Base-by-base conservation (phyloP, 2,797 vertebrate genomes). In the Fringilla coelebs region DNA sequence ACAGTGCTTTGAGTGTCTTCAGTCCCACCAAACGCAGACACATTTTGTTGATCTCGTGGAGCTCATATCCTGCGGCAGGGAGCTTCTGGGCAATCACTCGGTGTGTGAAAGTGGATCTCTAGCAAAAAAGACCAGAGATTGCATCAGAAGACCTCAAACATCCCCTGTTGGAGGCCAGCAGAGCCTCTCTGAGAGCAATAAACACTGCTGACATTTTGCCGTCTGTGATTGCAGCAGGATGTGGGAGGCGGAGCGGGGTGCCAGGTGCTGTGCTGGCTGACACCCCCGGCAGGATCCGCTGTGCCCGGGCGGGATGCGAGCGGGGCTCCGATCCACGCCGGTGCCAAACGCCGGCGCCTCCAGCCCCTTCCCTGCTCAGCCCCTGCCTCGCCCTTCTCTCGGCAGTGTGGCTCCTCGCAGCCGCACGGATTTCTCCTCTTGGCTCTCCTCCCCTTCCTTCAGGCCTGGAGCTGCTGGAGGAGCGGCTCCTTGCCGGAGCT, bases 331-430 rank as follows among this genome's bases (percentile, higher is more conserved):
- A 81, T 12, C 79, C 18, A 3, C 2, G 4, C 49, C 32, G 43
- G 1, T 29, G 31, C 77, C 55, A 13, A 43, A 29, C 0, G 2
- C 1, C 49, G 46, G 65, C 0, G 36, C 16, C 9, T 7, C 26
- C 82, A 76, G 26, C 38, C 41, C n/a, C 11, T 29, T 46, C 60
- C 79, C 46, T 78, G 43, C 48, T 54, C 10, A 0, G 24, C 24
- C 31, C 19, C 60, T 18, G 71, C 34, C 88, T 76, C 15, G 0
- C 62, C 66, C 70, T 58, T 18, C 28, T 6, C 87, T 7, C 45
- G 0, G 81, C 78, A 55, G 29, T 13, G 36, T 17, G 3, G 0
- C 26, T 74, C 31, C 61, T 25, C 13, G 48, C 76, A 38, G n/a
- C 31, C 13, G 36, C 75, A 43, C 17, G 7, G 17, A 32, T 82